Conservation (phyloP, 2,797 vertebrate genomes). For the Mallotus villosus region DNA sequence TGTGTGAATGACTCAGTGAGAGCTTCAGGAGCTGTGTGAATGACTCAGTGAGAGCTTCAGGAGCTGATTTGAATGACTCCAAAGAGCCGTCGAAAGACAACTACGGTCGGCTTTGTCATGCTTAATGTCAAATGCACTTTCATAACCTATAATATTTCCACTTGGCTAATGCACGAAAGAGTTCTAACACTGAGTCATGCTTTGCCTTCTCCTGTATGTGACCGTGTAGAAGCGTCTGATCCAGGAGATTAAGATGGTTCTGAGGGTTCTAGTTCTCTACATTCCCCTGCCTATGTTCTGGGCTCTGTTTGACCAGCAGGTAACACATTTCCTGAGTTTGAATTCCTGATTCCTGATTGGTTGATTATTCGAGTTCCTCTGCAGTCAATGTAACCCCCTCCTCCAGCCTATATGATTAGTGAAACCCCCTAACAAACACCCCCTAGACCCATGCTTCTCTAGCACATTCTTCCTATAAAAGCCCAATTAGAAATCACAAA, state of each 20-base stretch:
- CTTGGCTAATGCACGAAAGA: not conserved
- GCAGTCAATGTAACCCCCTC: not conserved
- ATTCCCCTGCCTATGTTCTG: constrained; percentile 98
- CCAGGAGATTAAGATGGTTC: constrained; percentile 90
- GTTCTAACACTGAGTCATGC: not conserved
- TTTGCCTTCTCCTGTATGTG: constrained; percentile 5
- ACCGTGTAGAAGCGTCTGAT: constrained; percentile 84
- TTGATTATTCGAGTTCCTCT: not conserved
- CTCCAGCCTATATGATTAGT: not conserved
- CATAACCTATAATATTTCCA: too few species aligned
- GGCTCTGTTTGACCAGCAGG: constrained; percentile 98
- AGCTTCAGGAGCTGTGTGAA: too few species aligned
- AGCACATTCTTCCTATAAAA: not conserved
- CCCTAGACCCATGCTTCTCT: not conserved
- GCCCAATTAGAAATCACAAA: not conserved
- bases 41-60: too few species aligned
- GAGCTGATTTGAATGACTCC: too few species aligned
- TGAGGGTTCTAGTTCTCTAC: constrained; percentile 89
- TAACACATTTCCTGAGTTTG: constrained; percentile 47
- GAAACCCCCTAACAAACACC: not conserved
- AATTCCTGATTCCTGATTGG: not conserved
- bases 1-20: too few species aligned
- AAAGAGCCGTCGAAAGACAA: too few species aligned
- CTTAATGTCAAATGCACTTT: too few species aligned
- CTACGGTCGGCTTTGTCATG: too few species aligned